Conservation (phyloP, 1,140 invertebrate genomes). For the Phthorimaea operculella region DNA sequence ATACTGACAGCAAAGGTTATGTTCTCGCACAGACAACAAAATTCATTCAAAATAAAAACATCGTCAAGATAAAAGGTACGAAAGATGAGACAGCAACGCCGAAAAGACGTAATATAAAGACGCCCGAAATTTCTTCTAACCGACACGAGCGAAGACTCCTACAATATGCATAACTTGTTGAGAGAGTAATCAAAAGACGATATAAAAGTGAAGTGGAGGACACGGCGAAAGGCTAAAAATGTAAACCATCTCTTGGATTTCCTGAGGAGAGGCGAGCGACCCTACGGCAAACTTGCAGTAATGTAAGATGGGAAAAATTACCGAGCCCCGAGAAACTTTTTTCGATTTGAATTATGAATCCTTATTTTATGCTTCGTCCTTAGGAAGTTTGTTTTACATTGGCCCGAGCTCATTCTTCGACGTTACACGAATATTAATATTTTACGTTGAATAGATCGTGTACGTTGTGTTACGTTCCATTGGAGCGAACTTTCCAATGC, state of each 20-base stretch:
- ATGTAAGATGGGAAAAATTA: conserved; percentile 67
- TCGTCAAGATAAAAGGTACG: conserved; percentile 42
- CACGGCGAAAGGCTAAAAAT: conserved; percentile 65
- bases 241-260: conserved; percentile 63
- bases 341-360: conserved; percentile 68
- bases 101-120: conserved; percentile 48
- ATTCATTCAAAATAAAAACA: conserved; percentile 54
- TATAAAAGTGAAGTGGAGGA: conserved; percentile 63
- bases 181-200: conserved; percentile 68
- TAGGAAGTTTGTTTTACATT: conserved; percentile 61
- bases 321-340: conserved; percentile 58
- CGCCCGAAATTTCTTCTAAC: conserved; percentile 52
- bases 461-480: conserved; percentile 19
- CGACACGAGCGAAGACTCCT: conserved; percentile 48
- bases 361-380: conserved; percentile 62
- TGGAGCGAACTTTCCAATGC: background rate
- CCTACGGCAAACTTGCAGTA: conserved; percentile 59
- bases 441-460: conserved; percentile 27
- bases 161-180: conserved; percentile 68
- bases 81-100: conserved; percentile 54
- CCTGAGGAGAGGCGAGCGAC: conserved; percentile 45
- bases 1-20: background rate
- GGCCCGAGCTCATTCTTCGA: conserved; percentile 47
- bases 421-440: conserved; percentile 49
- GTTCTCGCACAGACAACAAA: conserved; percentile 14